Evolutionary conservation across 2,113 vertebrate species (phyloP), one percentile per base, ranked within the genome.

Genomic region (Aegithalos caudatus): DNA sequence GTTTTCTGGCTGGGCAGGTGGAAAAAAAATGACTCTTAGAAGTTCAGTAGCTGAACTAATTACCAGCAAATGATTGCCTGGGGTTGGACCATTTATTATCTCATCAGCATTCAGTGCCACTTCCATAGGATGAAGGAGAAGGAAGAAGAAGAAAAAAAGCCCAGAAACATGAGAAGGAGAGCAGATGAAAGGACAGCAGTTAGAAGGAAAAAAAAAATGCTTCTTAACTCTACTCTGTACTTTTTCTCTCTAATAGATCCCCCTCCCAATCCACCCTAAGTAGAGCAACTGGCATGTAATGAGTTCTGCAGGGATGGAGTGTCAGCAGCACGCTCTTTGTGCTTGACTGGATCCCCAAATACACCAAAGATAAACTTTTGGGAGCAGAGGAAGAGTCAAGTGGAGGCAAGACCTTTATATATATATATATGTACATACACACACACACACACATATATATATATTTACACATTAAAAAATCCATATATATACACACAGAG

Each of bases 1-100:
- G 90, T 91, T 97, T 97, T 78, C 84, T 95, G 79, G 44, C 76
- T 86, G 81, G 88, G 70, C 89, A 95, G 72, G 83, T 92, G 72
- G 53, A 62, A 89, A 88, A 92, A 86, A 96, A 94, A 85, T 4
- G 3, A 73, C 69, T 90, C 88, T 94, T 88, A 88, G 54, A 95
- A 95, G 88, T 95, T 95, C 95, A 95, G 84, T 94, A 91, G 90
- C 69, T 91, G 94, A 97, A 94, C 97, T 97, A 97, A 97, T 97
- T 97, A 96, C 93, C 84, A 1, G 5, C 92, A 97, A 97, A 97
- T 92, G 84, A 96, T 90, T 97, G 96, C 97, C 96, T 94, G 92
- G 81, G 84, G 92, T 96, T 95, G 84, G 84, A 76, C 88, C 94
- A 81, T 97, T 97, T 97, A 94, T 96, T 95, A 96, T 96, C 92